Evolutionary conservation across 2,888 invertebrate species (phyloP).

Genomic region (Phalangium opilio): DNA sequence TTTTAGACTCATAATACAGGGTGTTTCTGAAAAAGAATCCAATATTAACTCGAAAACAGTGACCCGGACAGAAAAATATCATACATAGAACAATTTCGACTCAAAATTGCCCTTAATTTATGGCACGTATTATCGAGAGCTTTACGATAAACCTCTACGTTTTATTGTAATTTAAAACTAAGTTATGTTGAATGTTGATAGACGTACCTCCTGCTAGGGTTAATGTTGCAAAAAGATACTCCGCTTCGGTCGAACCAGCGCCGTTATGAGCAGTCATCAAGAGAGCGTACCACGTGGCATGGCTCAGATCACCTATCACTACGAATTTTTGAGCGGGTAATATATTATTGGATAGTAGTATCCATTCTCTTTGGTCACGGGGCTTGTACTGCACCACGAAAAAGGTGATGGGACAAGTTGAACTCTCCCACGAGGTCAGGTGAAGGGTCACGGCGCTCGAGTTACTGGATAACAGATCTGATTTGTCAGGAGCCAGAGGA

Average conservation of each 20-base stretch:
- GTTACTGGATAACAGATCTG: constrained; percentile 77
- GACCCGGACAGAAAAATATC: too few species aligned
- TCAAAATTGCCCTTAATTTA: too few species aligned
- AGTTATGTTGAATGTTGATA: too few species aligned
- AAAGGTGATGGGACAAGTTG: constrained; percentile 87
- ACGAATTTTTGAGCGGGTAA: constrained; percentile 41
- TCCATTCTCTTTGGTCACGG: constrained; percentile 50
- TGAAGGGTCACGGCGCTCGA: constrained; percentile 85
- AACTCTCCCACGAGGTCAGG: constrained; percentile 82
- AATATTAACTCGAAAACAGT: too few species aligned
- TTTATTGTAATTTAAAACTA: too few species aligned
- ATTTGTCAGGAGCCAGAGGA: constrained; percentile 78
- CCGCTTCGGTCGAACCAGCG: constrained; percentile 85
- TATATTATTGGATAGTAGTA: constrained; percentile 81
- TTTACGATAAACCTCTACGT: too few species aligned
- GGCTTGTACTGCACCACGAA: constrained; percentile 71
- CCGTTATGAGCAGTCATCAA: constrained; percentile 70
- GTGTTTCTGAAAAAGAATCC: too few species aligned
- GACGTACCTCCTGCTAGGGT: constrained; percentile 78
- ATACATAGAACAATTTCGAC: too few species aligned
- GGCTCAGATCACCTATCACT: constrained; percentile 51
- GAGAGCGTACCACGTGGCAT: constrained; percentile 84
- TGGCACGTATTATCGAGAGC: too few species aligned
- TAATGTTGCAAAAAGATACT: constrained; percentile 87
- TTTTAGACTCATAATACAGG: too few species aligned